Evolutionary conservation across 2,797 vertebrate genomes (phyloP).

Genomic region (Pampus argenteus): DNA sequence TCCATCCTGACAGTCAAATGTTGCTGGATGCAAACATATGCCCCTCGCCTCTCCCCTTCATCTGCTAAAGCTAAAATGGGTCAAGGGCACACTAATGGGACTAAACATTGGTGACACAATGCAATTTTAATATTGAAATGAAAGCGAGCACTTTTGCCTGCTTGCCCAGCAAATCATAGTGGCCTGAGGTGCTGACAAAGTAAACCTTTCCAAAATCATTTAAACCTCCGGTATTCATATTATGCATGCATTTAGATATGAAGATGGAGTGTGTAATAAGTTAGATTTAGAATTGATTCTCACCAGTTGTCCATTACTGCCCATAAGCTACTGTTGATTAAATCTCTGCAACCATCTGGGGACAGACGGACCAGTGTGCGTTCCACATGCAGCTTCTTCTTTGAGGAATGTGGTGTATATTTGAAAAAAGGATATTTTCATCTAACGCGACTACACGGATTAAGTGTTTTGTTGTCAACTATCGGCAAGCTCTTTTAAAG

Average conservation of each 20-base stretch:
- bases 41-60: conserved; percentile 27
- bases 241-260: not conserved
- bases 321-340: conserved; percentile 6
- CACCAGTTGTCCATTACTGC: conserved; percentile 4
- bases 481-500: not conserved
- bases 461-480: conserved; percentile 22
- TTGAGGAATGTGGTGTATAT: conserved; percentile 4
- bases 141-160: no score
- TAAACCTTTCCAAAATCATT: not conserved
- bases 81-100: not conserved
- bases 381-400: conserved; percentile 32
- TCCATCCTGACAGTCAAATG: not conserved
- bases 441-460: not conserved
- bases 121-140: not conserved
- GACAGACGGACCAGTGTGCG: conserved; percentile 15
- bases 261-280: not conserved
- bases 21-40: conserved; percentile 28
- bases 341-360: conserved; percentile 10
- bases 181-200: not conserved
- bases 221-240: not conserved
- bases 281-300: not conserved
- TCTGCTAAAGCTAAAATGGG: conserved; percentile 17
- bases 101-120: not conserved
- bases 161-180: not conserved
- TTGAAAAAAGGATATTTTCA: no score